Evolutionary conservation across 1,140 invertebrate species (phyloP).

Genomic region (Teleopsis dalmanni): DNA sequence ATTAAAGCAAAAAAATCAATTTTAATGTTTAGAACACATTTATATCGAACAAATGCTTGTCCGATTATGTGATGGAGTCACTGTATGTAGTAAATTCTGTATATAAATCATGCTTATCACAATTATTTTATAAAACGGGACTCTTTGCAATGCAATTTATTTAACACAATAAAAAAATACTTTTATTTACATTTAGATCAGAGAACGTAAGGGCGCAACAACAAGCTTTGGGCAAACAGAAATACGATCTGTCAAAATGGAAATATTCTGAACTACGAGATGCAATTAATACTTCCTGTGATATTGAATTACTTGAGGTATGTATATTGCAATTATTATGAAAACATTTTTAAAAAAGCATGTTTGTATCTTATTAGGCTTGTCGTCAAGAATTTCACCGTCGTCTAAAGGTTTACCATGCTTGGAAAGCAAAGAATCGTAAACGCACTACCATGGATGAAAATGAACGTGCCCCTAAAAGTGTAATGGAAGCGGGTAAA

Average conservation of each 20-base stretch:
- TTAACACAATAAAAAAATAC: too few relatives aligned
- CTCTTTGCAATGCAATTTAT: too few relatives aligned
- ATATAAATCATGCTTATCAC: too few relatives aligned
- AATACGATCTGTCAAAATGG: conserved; percentile 94
- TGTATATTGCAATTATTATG: conserved; percentile 5
- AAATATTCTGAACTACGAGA: conserved; percentile 95
- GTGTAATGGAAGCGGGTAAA: conserved; percentile 72
- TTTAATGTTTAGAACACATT: too few relatives aligned
- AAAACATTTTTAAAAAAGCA: conserved; percentile 6
- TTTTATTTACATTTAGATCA: conserved; percentile 56
- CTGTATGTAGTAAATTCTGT: too few relatives aligned
- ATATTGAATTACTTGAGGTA: conserved; percentile 81
- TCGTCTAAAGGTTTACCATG: conserved; percentile 92
- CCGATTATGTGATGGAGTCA: too few relatives aligned
- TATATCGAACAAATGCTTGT: too few relatives aligned
- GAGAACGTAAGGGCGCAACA: conserved; percentile 67
- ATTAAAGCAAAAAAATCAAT: too few relatives aligned
- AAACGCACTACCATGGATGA: conserved; percentile 73
- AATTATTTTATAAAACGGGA: too few relatives aligned
- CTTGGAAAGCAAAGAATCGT: conserved; percentile 94
- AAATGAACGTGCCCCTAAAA: conserved; percentile 78
- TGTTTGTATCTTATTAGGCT: conserved; percentile 51
- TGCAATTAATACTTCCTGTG: conserved; percentile 96
- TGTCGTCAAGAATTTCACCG: conserved; percentile 96
- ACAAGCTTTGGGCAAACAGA: conserved; percentile 66